Evolutionary conservation across 2,888 invertebrate species (phyloP), one percentile per base, ranked within the genome.

Genomic region (Epistrophe grossulariae): DNA sequence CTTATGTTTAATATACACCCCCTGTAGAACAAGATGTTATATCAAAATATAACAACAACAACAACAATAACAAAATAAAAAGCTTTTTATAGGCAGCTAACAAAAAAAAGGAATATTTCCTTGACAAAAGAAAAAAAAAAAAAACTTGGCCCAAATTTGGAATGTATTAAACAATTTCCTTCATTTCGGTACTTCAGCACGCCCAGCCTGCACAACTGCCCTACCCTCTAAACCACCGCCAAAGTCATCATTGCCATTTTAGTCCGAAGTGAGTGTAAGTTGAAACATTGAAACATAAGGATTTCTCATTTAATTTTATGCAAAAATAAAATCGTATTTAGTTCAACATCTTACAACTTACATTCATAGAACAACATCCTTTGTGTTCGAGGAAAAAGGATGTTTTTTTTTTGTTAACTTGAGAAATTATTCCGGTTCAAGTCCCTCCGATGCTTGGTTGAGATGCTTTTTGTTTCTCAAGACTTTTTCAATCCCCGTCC

Each of bases 361-460:
- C 68, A 31, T 45, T 48, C 31, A 11, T 17, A 31, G 48, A 66
- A 66, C 35, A 70, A 70, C 55, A 70, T 70, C 70, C 70, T 70
- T 70, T 70, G 70, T 70, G 52, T 70, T n/a, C 10, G 24, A 38
- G 70, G 55, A 52, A n/a, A 70, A 70, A 55, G 70, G 70, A 70
- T 70, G 24, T 38, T 52, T n/a, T n/a, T n/a, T 24, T 43, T n/a
- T n/a, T 10, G 31, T 57, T 31, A n/a, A 35, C 59, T 59, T 31
- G 3, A 19, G 24, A 72, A 79, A 72, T 79, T 79, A 71, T 79
- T 79, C 73, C 73, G 73, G 79, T 79, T 57, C 73, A 79, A 79
- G 73, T 66, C 50, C 50, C 17, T 35, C 48, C 28, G 64, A 57
- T 72, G 24, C 17, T 52, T 24, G 66, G 19, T 31, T 62, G 40